Evolutionary conservation across 2,113 vertebrate species (phyloP).

Genomic region (Leptocoma aspasia): DNA sequence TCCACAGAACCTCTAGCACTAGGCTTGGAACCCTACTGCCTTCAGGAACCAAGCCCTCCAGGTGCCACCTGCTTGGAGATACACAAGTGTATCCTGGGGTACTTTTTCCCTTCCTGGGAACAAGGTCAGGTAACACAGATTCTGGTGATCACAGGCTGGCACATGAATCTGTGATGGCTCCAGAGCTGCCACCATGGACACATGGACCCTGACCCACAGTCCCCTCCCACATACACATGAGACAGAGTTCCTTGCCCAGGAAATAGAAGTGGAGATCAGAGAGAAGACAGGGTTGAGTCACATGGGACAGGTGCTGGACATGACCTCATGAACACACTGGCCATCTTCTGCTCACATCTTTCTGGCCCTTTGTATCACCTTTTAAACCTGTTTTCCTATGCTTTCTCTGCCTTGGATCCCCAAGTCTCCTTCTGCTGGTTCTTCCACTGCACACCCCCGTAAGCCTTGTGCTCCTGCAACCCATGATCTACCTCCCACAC

Average conservation of each 20-base stretch:
- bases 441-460: background rate
- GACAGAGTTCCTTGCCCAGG: accelerated
- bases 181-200: background rate
- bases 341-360: background rate
- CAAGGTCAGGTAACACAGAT: background rate
- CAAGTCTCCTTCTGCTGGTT: background rate
- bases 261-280: background rate
- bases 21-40: accelerated
- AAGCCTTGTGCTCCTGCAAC: background rate
- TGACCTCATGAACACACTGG: accelerated
- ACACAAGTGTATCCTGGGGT: accelerated
- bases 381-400: background rate
- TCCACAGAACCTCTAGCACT: accelerated
- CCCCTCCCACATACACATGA: accelerated
- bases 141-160: background rate
- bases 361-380: accelerated
- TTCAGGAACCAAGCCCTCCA: accelerated
- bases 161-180: accelerated
- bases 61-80: background rate
- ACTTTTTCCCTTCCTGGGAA: accelerated
- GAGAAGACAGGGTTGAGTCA: accelerated
- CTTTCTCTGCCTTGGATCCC: background rate
- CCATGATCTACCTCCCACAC: accelerated
- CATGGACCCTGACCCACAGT: accelerated
- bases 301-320: accelerated